These are phyloP conservation scores for Pseudorhombus dupliciocellatus DNA, from an alignment of 2,113 vertebrate species.

Conservation along the genomic window DNA sequence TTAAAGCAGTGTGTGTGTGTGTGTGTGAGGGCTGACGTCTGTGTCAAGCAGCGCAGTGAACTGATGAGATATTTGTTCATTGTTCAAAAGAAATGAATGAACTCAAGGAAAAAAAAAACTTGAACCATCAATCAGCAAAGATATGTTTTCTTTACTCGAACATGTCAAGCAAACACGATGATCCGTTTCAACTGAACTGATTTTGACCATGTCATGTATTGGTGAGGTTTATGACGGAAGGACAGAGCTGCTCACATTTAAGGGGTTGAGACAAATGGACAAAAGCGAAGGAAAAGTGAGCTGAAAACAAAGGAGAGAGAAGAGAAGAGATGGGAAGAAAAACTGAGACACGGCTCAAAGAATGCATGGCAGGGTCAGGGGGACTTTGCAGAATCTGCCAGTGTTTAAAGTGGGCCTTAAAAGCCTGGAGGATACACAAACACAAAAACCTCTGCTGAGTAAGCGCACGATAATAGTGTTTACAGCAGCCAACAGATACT, in stretches of 20 bases:
- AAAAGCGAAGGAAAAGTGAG: background rate
- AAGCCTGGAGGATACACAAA: slow-evolving; percentile 44
- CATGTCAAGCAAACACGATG: background rate
- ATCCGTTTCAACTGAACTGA: background rate
- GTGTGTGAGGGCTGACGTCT: slow-evolving; percentile 31
- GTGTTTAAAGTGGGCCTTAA: slow-evolving; percentile 43
- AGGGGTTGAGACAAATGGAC: background rate
- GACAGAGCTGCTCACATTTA: background rate
- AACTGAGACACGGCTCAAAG: slow-evolving; percentile 21
- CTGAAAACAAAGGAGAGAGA: slow-evolving; percentile 7
- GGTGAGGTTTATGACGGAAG: background rate
- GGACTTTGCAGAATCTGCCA: slow-evolving; percentile 26
- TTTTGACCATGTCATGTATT: background rate
- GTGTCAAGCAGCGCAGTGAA: slow-evolving; percentile 62
- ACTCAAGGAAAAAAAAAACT: background rate
- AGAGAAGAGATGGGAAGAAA: slow-evolving; percentile 1
- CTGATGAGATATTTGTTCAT: slow-evolving; percentile 36
- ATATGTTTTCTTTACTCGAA: too few relatives aligned
- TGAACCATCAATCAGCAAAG: background rate
- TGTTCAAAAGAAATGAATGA: slow-evolving; percentile 5
- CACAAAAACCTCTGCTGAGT: slow-evolving; percentile 45
- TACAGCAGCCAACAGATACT: slow-evolving; percentile 38
- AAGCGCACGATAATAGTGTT: slow-evolving; percentile 45
- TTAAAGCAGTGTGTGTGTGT: slow-evolving; percentile 7
- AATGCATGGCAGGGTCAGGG: slow-evolving; percentile 43